Percentiles rank a stretch among this genome's conserved stretches.
Conservation (phyloP, 2,888 invertebrate species). For the Agapetus fuscipes region DNA sequence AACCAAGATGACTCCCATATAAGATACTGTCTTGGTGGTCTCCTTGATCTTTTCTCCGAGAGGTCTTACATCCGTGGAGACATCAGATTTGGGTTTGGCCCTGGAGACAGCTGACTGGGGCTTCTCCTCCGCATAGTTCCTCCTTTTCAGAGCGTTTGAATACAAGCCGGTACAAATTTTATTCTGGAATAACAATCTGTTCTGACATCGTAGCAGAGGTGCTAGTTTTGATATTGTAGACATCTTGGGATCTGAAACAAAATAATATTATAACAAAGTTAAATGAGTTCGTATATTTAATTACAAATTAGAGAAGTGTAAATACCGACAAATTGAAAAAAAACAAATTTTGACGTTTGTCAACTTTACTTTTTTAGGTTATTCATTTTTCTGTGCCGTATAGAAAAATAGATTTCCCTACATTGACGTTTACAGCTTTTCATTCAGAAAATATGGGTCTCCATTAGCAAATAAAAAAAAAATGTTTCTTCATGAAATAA, state of each 20-base stretch:
- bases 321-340: too few relatives aligned
- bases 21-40: constrained; percentile 81
- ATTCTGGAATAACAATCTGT: constrained; percentile 16
- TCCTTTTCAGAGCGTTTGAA: constrained; percentile 1
- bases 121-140: constrained; percentile 10
- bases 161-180: constrained; percentile 5
- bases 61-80: constrained; percentile 52
- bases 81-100: constrained; percentile 34
- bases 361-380: too few relatives aligned
- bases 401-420: too few relatives aligned
- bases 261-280: too few relatives aligned
- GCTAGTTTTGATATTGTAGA: constrained; percentile 35
- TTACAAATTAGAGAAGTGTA: too few relatives aligned
- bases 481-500: too few relatives aligned
- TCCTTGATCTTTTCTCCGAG: constrained; percentile 75
- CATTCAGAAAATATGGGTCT: too few relatives aligned
- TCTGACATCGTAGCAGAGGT: constrained; percentile 29
- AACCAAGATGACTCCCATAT: constrained; percentile 69
- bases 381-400: too few relatives aligned
- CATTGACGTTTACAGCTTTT: too few relatives aligned
- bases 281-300: too few relatives aligned
- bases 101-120: constrained; percentile 30
- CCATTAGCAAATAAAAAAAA: too few relatives aligned
- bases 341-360: too few relatives aligned
- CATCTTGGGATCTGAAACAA: constrained; percentile 26